Evolutionary conservation across 2,113 vertebrate genomes (phyloP).

Genomic region (Ibidorhyncha struthersii): DNA sequence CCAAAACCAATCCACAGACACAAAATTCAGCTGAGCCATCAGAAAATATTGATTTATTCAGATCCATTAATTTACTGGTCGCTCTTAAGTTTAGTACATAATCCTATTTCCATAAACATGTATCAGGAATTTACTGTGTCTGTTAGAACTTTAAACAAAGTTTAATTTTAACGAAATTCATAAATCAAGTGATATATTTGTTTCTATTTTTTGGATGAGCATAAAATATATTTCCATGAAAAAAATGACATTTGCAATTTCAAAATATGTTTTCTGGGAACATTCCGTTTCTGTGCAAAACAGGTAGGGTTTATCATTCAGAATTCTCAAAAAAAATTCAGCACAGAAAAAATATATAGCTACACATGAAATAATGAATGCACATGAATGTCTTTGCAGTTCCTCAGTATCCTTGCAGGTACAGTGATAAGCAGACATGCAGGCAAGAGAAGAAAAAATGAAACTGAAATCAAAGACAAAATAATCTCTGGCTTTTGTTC

Average conservation of each 20-base stretch:
- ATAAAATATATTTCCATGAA: neutral
- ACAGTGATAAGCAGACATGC: neutral
- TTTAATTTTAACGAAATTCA: neutral
- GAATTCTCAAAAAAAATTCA: neutral
- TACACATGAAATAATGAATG: neutral
- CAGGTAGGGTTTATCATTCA: neutral
- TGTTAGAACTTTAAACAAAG: neutral
- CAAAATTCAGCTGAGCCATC: neutral
- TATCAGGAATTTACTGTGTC: neutral
- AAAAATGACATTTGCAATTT: neutral
- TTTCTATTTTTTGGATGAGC: neutral
- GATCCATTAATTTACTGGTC: neutral
- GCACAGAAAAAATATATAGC: neutral
- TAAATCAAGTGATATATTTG: neutral
- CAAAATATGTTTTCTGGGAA: neutral
- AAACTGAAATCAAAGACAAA: neutral
- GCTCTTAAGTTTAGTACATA: neutral
- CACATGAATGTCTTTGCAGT: neutral
- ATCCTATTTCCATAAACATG: neutral
- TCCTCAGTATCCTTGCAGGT: neutral
- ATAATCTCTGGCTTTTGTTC: neutral
- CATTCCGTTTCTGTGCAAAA: neutral
- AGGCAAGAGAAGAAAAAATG: neutral
- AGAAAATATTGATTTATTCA: neutral
- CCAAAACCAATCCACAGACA: neutral